Percentiles rank a stretch among this genome's conserved stretches.
Evolutionary conservation across 2,888 invertebrate species (phyloP).

Genomic region (Andrena dorsata): DNA sequence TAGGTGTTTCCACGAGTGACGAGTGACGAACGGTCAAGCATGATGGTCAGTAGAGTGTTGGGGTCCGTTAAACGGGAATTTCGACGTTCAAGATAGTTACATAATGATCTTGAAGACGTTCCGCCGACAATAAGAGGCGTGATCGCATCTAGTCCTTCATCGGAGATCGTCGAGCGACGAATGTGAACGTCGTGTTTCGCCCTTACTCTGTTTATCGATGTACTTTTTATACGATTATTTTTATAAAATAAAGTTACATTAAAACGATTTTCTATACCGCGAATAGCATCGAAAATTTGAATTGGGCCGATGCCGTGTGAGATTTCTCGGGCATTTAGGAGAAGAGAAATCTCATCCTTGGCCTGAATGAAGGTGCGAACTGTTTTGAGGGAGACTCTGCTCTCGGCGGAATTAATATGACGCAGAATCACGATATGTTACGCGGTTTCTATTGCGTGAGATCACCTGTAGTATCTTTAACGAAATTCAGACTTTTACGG

Average conservation of each 20-base stretch:
- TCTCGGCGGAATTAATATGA: neutral
- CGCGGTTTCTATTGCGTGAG: neutral
- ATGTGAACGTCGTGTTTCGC: slow-evolving; percentile 35
- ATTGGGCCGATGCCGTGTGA: slow-evolving; percentile 7
- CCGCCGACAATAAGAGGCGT: slow-evolving; percentile 39
- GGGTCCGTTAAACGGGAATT: slow-evolving; percentile 11
- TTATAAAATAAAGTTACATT: slow-evolving; percentile 27
- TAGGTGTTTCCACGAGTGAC: slow-evolving; percentile 18
- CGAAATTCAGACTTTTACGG: no score
- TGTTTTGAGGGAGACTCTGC: slow-evolving; percentile 12
- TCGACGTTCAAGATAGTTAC: slow-evolving; percentile 18
- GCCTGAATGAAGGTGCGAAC: slow-evolving; percentile 17
- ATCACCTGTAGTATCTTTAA: no score
- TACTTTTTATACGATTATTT: slow-evolving; percentile 31
- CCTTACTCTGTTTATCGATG: slow-evolving; percentile 9
- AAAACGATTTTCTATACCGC: neutral
- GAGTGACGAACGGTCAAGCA: slow-evolving; percentile 50
- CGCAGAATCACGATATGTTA: neutral
- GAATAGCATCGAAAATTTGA: neutral
- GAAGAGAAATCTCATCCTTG: slow-evolving; percentile 34
- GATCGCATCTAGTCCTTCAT: slow-evolving; percentile 80
- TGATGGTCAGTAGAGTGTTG: slow-evolving; percentile 57
- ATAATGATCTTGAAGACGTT: slow-evolving; percentile 23
- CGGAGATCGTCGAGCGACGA: slow-evolving; percentile 65
- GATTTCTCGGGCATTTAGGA: slow-evolving; percentile 24